A percentile compares a stretch with the other conserved stretches of the same genome.
Conservation (phyloP, 2,113 vertebrate genomes). For the Cochlearius cochlearius region DNA sequence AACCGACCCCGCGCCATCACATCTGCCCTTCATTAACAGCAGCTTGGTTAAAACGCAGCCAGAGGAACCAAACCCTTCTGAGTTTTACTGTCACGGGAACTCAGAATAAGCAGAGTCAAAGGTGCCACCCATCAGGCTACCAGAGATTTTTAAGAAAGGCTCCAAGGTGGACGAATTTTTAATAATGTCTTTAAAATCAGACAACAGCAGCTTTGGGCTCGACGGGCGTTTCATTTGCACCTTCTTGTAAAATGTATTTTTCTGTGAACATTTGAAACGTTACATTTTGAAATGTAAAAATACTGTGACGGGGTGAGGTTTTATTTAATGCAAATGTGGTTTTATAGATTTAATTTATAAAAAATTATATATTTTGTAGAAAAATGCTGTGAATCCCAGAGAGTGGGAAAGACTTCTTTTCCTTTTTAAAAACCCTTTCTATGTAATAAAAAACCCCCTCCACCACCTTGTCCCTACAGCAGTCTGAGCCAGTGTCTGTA, state of each 20-base stretch:
- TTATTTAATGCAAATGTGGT: constrained; percentile 55
- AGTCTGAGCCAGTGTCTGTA: neutral
- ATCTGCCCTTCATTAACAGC: neutral
- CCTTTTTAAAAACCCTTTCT: neutral
- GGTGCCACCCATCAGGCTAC: neutral
- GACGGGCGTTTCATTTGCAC: neutral
- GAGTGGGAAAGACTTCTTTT: too few relatives aligned
- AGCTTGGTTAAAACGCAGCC: neutral
- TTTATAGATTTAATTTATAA: constrained; percentile 59
- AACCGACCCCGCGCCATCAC: neutral
- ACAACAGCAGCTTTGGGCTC: neutral
- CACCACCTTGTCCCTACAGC: neutral
- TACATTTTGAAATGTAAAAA: neutral
- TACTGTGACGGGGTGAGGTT: neutral
- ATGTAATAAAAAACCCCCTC: neutral
- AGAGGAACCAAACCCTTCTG: neutral
- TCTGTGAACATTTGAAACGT: neutral
- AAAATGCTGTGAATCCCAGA: neutral
- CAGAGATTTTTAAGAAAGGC: neutral
- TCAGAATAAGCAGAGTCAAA: neutral
- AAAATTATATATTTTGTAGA: neutral
- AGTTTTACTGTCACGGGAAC: neutral
- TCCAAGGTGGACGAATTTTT: neutral
- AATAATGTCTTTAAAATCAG: neutral
- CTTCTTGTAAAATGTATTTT: neutral